phyloP scores from a whole-genome alignment of 2,113 vertebrate species.

The Strix aluco region DNA sequence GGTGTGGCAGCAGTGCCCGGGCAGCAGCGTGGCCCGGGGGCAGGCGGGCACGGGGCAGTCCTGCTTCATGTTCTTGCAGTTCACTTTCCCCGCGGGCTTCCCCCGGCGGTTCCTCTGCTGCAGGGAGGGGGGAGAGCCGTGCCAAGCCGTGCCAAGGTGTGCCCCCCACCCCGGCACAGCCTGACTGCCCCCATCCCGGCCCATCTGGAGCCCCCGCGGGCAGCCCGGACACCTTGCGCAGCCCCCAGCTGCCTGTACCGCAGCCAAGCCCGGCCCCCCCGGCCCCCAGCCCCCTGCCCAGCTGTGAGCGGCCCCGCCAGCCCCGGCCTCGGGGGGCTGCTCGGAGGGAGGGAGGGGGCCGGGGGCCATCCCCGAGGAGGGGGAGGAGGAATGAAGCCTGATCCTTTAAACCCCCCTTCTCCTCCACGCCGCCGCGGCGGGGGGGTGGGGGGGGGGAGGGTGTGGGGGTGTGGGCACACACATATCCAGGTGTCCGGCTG shows the following conservation, averaged over 20 bases:
- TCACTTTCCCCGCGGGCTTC: conserved; percentile 45
- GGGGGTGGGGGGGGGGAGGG: no score
- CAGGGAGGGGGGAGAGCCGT: background rate
- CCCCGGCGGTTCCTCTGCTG: conserved; percentile 53
- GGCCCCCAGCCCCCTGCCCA: conserved; percentile 4
- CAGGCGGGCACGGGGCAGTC: conserved; percentile 86
- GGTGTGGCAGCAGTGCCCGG: conserved; percentile 92
- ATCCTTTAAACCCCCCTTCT: background rate
- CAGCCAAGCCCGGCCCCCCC: background rate
- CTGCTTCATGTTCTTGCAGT: conserved; percentile 87
- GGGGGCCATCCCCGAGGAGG: background rate
- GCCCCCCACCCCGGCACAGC: background rate
- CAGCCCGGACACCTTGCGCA: background rate
- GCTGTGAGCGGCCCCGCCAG: conserved; percentile 9
- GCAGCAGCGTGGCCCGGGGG: conserved; percentile 80
- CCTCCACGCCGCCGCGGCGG: background rate
- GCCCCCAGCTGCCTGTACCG: conserved; percentile 7
- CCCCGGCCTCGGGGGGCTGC: background rate
- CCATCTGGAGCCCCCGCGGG: background rate
- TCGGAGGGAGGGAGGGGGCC: background rate
- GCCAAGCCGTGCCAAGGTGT: background rate
- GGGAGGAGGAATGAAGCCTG: conserved; percentile 19
- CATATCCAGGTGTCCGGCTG: conserved; percentile 8
- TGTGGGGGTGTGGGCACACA: background rate
- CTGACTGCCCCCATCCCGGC: background rate